phyloP scores from a whole-genome alignment of 2,113 vertebrate genomes.

The Rattus rattus region DNA sequence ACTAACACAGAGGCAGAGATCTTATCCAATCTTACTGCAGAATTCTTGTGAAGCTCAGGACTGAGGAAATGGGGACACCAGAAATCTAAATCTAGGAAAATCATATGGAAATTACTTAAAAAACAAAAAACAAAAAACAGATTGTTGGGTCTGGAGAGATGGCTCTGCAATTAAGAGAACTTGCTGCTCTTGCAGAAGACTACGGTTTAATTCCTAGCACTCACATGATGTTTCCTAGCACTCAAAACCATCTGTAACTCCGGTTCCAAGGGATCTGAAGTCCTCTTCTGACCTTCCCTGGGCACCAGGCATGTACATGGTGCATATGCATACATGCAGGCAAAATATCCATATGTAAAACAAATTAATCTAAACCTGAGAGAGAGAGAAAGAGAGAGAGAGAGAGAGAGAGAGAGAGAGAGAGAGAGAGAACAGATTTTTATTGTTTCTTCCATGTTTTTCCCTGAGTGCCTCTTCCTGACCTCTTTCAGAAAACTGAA shows the following conservation, averaged over 20 bases:
- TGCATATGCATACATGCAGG: not conserved
- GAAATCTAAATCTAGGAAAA: conserved; percentile 15
- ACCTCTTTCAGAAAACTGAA: not conserved
- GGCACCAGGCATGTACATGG: not conserved
- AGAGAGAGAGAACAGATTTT: not conserved
- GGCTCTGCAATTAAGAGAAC: not conserved
- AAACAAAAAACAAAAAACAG: not conserved
- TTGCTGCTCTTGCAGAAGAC: not conserved
- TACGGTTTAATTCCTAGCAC: not conserved
- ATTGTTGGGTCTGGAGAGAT: not conserved
- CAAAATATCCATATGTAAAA: not conserved
- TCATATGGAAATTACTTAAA: not conserved
- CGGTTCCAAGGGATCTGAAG: not conserved
- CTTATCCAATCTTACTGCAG: not conserved
- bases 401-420: not conserved
- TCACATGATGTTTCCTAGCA: not conserved
- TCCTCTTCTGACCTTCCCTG: not conserved
- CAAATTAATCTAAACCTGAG: not conserved
- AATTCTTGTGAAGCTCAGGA: not conserved
- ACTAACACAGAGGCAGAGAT: not conserved
- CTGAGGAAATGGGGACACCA: not conserved
- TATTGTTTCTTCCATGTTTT: not conserved
- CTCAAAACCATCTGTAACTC: not conserved
- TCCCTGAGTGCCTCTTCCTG: not conserved
- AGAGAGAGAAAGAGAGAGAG: not conserved